phyloP scores from a whole-genome alignment of 2,888 invertebrate species.

The Campoplex nolae region DNA sequence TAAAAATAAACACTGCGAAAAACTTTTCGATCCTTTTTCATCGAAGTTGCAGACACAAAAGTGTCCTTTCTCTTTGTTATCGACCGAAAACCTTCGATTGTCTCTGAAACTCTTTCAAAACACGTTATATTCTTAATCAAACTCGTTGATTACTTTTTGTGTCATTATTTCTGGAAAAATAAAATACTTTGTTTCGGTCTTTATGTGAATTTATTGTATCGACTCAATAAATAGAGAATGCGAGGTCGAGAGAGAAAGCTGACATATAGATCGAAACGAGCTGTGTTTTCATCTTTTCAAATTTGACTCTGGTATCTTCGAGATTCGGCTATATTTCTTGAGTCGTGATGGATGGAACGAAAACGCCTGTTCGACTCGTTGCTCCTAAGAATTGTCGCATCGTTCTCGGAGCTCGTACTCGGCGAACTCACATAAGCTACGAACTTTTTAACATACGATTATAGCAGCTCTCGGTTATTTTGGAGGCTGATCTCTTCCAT shows the following conservation, averaged over 20 bases:
- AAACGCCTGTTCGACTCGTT: background rate
- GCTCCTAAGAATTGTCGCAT: background rate
- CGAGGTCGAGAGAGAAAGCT: background rate
- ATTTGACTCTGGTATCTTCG: background rate
- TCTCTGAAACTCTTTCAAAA: background rate
- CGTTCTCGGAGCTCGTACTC: background rate
- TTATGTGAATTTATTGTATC: background rate
- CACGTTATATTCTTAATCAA: too few species aligned
- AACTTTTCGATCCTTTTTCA: background rate
- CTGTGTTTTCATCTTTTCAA: background rate
- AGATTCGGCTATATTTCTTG: background rate
- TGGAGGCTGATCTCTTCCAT: constrained; percentile 29
- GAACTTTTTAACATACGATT: background rate
- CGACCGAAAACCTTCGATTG: background rate
- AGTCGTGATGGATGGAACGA: background rate
- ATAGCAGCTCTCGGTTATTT: constrained; percentile 44
- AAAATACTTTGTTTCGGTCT: background rate
- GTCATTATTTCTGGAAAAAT: too few species aligned
- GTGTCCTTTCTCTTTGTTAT: background rate
- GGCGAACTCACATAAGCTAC: background rate
- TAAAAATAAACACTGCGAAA: background rate
- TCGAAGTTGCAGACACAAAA: background rate
- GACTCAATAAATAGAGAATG: background rate
- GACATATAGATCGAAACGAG: background rate
- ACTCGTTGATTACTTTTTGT: too few species aligned